phyloP scores from a whole-genome alignment of 1,140 invertebrate genomes.

The Ceratitis capitata region DNA sequence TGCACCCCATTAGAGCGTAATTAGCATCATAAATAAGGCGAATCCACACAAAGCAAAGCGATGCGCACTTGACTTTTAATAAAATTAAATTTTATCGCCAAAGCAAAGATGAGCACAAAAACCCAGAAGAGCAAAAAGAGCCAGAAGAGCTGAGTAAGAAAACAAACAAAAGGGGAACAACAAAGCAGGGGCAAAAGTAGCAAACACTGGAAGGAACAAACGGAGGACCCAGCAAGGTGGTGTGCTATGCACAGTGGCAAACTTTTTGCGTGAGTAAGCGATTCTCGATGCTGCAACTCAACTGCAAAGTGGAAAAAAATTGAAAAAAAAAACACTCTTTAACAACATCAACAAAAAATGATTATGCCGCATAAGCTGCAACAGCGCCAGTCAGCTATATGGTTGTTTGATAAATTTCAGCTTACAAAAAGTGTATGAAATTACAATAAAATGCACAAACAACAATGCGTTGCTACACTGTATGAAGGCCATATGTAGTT shows the following conservation, averaged over 20 bases:
- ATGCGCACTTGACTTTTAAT: constrained; percentile 29
- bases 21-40: constrained; percentile 35
- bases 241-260: not conserved
- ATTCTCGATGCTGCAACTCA: not conserved
- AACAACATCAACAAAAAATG: not conserved
- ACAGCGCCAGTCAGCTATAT: not conserved
- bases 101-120: not conserved
- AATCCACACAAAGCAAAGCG: not conserved
- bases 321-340: not conserved
- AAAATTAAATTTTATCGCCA: constrained; percentile 25
- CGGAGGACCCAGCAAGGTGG: not conserved
- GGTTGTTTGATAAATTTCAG: not conserved
- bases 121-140: not conserved
- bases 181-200: too few species aligned
- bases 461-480: too few species aligned
- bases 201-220: too few species aligned
- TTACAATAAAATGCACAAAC: not conserved
- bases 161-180: not conserved
- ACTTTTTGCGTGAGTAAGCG: not conserved
- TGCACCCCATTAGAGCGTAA: constrained; percentile 30
- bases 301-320: not conserved
- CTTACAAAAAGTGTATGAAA: not conserved
- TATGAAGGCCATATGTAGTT: not conserved
- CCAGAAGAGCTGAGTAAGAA: not conserved
- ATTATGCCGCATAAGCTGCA: not conserved